phyloP scores from a whole-genome alignment of 2,797 vertebrate species.

The Galagoides demidoff region DNA sequence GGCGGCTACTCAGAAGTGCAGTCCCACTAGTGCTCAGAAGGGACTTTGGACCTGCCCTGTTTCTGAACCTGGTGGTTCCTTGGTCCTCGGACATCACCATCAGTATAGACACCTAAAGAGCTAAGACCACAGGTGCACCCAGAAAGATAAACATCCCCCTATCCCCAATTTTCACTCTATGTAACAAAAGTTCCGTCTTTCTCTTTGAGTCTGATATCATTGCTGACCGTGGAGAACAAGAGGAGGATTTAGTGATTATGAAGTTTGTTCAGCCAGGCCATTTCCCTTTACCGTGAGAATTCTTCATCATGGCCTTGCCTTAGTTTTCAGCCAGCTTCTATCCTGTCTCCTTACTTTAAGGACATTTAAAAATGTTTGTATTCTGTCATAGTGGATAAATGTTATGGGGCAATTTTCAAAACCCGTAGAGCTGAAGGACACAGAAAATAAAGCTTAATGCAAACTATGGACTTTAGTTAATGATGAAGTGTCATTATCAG shows the following conservation, averaged over 20 bases:
- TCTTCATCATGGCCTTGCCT: background rate
- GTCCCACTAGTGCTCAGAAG: background rate
- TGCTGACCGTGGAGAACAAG: background rate
- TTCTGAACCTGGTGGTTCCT: background rate
- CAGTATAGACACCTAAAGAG: background rate
- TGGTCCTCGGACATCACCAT: background rate
- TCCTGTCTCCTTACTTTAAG: background rate
- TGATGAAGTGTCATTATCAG: background rate
- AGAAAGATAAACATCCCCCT: background rate
- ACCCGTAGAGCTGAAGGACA: no score
- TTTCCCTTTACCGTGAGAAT: no score
- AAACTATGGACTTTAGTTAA: background rate
- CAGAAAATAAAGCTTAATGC: background rate
- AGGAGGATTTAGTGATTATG: background rate
- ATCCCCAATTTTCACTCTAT: background rate
- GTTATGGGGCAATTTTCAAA: background rate
- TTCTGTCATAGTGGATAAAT: no score
- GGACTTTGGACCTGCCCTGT: background rate
- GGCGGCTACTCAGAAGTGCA: background rate
- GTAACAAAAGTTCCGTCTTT: background rate
- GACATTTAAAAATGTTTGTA: background rate
- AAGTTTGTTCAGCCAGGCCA: background rate
- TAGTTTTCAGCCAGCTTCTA: background rate
- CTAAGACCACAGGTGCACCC: background rate
- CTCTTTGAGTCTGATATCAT: background rate